These are phyloP conservation scores for Metopia argyrocephala DNA, from an alignment of 2,888 invertebrate genomes.

Conservation along the genomic window DNA sequence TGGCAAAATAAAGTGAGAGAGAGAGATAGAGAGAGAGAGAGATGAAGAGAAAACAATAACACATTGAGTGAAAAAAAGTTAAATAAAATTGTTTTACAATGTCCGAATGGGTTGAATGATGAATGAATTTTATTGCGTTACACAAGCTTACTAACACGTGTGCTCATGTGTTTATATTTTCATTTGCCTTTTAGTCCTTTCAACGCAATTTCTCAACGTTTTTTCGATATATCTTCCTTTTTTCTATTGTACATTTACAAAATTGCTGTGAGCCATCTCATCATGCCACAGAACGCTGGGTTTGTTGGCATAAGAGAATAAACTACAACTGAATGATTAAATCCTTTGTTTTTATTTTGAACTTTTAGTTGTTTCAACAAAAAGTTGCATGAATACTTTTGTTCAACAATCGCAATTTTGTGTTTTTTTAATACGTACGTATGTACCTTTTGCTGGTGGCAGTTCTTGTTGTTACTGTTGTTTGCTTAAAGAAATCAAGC, in stretches of 20 bases:
- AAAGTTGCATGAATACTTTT: slow-evolving; percentile 13
- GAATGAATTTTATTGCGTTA: slow-evolving; percentile 52
- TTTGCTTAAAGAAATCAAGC: not conserved
- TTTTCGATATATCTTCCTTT: not conserved
- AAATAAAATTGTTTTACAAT: slow-evolving; percentile 62
- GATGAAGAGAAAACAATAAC: slow-evolving; percentile 30
- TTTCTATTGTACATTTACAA: slow-evolving; percentile 33
- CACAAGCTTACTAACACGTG: slow-evolving; percentile 36
- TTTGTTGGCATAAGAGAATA: not conserved
- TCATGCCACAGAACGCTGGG: not conserved
- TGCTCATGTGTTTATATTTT: slow-evolving; percentile 28
- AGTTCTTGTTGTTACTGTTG: not conserved
- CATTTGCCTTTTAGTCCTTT: slow-evolving; percentile 19
- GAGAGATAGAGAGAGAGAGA: not conserved
- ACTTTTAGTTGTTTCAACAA: not conserved
- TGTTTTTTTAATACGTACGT: not conserved
- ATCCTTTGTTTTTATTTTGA: slow-evolving; percentile 31
- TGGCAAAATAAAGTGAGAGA: not conserved
- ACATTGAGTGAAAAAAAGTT: too few relatives aligned
- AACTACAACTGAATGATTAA: slow-evolving; percentile 37
- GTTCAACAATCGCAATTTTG: slow-evolving; percentile 20
- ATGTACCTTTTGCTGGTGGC: not conserved
- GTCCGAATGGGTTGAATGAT: not conserved
- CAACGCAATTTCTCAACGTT: not conserved
- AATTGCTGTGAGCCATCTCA: slow-evolving; percentile 50